Base-by-base conservation (phyloP, 92 coral and sea anemone species). In the Palythoa caribaeorum region DNA sequence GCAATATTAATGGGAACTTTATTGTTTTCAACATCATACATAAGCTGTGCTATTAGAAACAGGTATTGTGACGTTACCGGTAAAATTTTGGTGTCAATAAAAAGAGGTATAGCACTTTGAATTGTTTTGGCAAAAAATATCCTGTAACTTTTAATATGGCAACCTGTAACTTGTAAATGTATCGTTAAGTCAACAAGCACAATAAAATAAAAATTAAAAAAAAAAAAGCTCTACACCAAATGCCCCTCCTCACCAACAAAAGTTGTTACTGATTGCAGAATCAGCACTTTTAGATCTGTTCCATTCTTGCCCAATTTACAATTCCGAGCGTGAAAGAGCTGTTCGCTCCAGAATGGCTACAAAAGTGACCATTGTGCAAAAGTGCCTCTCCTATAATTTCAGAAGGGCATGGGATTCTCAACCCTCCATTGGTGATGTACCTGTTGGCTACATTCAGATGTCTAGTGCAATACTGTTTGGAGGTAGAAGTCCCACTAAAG, bases 401-500 rank as follows among this genome's bases (percentile, higher is more conserved):
- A 38, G 36, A 14, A 87, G 38, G 37, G 39, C 59, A 39, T 77
- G 90, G 90, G 74, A 77, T 87, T 76, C 84, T 44, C 90, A 19
- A 55, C 77, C 73, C 15, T 38, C 48, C n/a, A 38, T 72, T 38
- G 44, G 48, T 28, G 50, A 72, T 38, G 66, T 52, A 15, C 88
- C 83, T 28, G 6, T 85, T 85, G 88, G 81, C 16, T 1, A 35
- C 15, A 77, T 87, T 16, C 66, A 59, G 90, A 38, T 87, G 84
- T 87, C 84, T n/a, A 59, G 63, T 37, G 17, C 68, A 11, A 87
- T 77, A 7, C 73, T 87, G 19, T 87, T 87, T 87, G 90, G 84
- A 21, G 84, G 90, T 10, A 28, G 73, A 28, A 85, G 89, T 38
- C 89, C 89, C 17, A 80, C 89, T 3, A 85, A 85, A 50, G 73